Evolutionary conservation across 2,888 invertebrate genomes (phyloP), one percentile per base, ranked within the genome.

Genomic region (Ryuthela nishihirai): DNA sequence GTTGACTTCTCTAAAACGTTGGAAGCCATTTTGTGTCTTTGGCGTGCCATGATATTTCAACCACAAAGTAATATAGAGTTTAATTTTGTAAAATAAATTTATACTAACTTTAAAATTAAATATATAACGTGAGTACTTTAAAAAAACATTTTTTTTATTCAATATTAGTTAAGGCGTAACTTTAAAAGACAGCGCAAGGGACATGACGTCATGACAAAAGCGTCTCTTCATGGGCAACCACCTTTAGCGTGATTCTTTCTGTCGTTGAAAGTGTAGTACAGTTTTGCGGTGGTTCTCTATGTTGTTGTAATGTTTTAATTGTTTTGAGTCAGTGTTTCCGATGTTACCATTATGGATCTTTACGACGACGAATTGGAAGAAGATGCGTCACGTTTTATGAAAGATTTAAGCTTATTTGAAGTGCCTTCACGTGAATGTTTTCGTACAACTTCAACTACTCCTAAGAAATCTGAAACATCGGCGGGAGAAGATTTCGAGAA

Each of bases 391-490:
- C 48, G 64, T 40, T 45, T 66, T 34, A 54, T 66, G 54, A 62
- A 66, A 38, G 66, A 66, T 54, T 47, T 66, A 35, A 64, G 60
- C 44, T 52, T 66, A 12, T 64, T 66, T 43, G 66, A 66, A 52
- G 66, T 62, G 38, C 58, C 53, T 40, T 54, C 60, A 9, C 40
- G 47, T 18, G 58, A 64, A 20, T 41, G 50, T 45, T 62, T 62
- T 35, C 43, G 35, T 42, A 43, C 52, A 35, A 48, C 48, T 49
- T 55, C 58, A 15, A 49, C 50, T 34, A 58, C 64, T 24, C 54
- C 62, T 29, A 64, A 59, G 21, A 46, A 61, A 45, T 55, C 63
- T 29, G 65, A 64, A 44, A 63, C 66, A 10, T 63, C 64, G 6
- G 62, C 66, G 24, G 43, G 54, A 38, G 64, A 64, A 26, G 66